Evolutionary conservation across 2,888 invertebrate species (phyloP), one percentile per base, ranked within the genome.

Genomic region (Parthenolecanium corni): DNA sequence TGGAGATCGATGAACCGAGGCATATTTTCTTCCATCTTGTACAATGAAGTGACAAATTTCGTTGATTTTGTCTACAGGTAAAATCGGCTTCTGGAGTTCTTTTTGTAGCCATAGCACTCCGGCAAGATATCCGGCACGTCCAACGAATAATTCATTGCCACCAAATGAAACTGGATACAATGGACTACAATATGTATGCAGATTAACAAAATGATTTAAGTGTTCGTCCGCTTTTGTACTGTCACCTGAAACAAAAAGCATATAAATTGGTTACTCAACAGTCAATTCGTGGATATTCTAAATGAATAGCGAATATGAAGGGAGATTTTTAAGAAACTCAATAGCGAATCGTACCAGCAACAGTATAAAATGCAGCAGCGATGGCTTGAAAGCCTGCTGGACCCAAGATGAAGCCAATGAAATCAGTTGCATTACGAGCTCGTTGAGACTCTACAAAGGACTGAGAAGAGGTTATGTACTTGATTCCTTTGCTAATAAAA

Each of bases 131-230:
- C 91, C 92, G 47, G 90, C 83, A 66, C 91, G 78, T 0, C 92
- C 92, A 1, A 90, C 88, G 70, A 92, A 83, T 21, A 89, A 75
- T 73, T 92, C 92, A 74, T 92, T 90, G 36, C 86, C 85, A 18
- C 85, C 86, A 70, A 49, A 21, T 12, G 49, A 21, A 9, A 49
- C 23, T 5, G 49, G 49, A 14, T 49, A 49, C 20, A 49, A 40
- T 40, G 31, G 23, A 18, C 20, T 53, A 14, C 31, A 20, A 40
- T 40, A 53, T 20, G 21, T n/a, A 40, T 53, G 53, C 2, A 53
- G 53, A 42, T 53, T 53, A 9, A 40, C 20, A 23, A 23, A 53
- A n/a, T 38, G n/a, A 23, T 40, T 21, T 14, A 53, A n/a, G 4
- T 53, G 53, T 20, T 53, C 53, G 16, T 53, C 40, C 12, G 21